A percentile compares a stretch with the other conserved stretches of the same genome.
These are phyloP conservation scores for Heliocidaris erythrogramma DNA, from an alignment of 35 echinoderm and acorn worm genomes.

Conservation along the genomic window DNA sequence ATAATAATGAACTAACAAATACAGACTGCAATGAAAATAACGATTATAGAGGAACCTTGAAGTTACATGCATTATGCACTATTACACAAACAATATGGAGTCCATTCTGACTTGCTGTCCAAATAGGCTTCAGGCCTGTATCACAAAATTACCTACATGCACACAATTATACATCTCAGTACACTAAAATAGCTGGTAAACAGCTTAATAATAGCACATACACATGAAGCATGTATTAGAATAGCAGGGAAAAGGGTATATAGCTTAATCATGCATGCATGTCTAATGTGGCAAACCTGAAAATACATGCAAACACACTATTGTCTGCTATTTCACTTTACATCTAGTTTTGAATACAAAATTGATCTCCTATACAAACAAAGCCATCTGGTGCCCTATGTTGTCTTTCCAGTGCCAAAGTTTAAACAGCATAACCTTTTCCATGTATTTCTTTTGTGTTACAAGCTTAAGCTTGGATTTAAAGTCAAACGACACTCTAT, in stretches of 20 bases:
- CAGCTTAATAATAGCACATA: slow-evolving; percentile 4
- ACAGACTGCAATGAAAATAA: not conserved
- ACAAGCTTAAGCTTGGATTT: not conserved
- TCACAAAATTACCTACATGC: not conserved
- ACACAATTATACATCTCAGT: not conserved
- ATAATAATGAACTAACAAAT: not conserved
- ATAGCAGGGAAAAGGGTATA: not conserved
- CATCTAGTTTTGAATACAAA: slow-evolving; percentile 11
- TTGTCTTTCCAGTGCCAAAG: not conserved
- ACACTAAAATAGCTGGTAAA: slow-evolving; percentile 1
- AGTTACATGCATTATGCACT: not conserved
- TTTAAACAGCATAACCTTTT: slow-evolving; percentile 3
- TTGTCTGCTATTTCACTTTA: slow-evolving; percentile 18
- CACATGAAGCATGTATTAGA: not conserved
- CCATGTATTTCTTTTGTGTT: not conserved
- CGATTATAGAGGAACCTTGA: not conserved
- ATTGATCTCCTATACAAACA: slow-evolving; percentile 3
- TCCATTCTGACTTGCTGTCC: not conserved
- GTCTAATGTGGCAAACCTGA: not conserved
- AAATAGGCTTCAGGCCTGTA: not conserved
- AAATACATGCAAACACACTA: slow-evolving; percentile 1
- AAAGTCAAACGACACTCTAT: not conserved
- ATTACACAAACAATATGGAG: not conserved
- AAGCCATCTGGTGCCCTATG: slow-evolving; percentile 1
- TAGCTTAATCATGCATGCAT: slow-evolving; percentile 10